phyloP scores from a whole-genome alignment of 2,113 vertebrate species.

The Vanacampus margaritifer region DNA sequence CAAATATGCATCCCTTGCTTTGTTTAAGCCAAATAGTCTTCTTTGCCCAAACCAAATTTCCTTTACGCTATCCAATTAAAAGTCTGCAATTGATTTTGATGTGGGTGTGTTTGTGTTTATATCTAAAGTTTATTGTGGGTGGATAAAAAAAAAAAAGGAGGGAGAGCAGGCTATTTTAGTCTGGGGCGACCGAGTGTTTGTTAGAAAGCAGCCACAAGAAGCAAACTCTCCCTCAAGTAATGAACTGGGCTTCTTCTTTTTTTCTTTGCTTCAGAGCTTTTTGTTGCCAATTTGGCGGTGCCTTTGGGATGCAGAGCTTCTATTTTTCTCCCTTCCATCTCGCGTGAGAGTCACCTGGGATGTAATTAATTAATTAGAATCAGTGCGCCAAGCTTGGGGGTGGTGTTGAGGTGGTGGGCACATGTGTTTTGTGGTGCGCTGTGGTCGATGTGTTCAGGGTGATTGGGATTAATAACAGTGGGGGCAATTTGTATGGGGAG shows the following conservation, averaged over 20 bases:
- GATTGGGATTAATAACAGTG: constrained; percentile 77
- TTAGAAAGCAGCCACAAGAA: constrained; percentile 54
- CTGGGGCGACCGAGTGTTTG: constrained; percentile 52
- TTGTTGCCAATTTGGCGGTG: constrained; percentile 64
- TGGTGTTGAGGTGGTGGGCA: constrained; percentile 27
- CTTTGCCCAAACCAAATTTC: constrained; percentile 23
- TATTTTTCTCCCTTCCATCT: constrained; percentile 62
- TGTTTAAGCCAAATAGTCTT: constrained; percentile 45
- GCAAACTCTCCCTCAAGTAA: constrained; percentile 50
- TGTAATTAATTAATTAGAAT: constrained; percentile 78
- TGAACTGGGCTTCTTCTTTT: constrained; percentile 42
- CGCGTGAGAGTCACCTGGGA: constrained; percentile 75
- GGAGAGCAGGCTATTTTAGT: constrained; percentile 40
- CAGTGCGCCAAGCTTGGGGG: constrained; percentile 41
- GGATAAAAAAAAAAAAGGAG: constrained; percentile 33
- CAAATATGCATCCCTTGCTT: constrained; percentile 38
- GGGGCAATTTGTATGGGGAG: constrained; percentile 72
- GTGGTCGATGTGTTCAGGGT: constrained; percentile 74
- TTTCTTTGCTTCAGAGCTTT: constrained; percentile 38
- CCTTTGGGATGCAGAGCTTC: constrained; percentile 59
- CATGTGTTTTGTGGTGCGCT: constrained; percentile 67
- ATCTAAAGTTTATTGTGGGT: constrained; percentile 41
- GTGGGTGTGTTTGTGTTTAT: constrained; percentile 51
- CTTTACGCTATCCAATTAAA: constrained; percentile 28
- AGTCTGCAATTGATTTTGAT: constrained; percentile 56